Base-by-base conservation (phyloP, 1,140 invertebrate species). In the Drosophila saltans region DNA sequence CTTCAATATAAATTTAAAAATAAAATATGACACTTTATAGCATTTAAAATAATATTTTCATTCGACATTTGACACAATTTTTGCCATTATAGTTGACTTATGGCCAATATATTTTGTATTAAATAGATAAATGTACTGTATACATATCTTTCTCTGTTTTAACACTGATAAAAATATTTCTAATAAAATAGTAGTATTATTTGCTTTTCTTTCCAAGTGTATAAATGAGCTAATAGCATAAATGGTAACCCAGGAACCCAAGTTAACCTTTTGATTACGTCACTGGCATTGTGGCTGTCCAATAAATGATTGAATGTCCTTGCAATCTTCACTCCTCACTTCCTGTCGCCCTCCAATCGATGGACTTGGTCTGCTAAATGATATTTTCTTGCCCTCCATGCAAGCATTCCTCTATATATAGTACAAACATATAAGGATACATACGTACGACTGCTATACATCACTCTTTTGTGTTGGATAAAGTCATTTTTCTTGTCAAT, bases 401-500 rank as follows among this genome's bases (percentile, higher is more conserved):
- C 56, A 52, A 26, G 45, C 45, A 52, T 52, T 52, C 45, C 24
- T 9, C 2, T 36, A 36, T 36, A 36, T 36, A 36, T 36, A 36
- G 33, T 36, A 36, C 33, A 36, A 6, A 36, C 33, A 36, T 0
- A 36, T 7, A 16, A 16, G 16, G 16, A 36, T 7, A 36, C 33
- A 36, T 52, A 52, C 24, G 26, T 52, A 9, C 24, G 33, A 36
- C 41, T 28, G 21, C 39, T 52, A 72, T 81, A 75, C 67, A 84
- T 84, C 74, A 78, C 57, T 66, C 74, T 48, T 78, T 84, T 81
- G 73, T 68, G 58, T 59, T 8, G 58, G 60, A n/a, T 61, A 28
- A 85, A 75, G 82, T 67, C 70, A 84, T 84, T 84, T 86, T 81
- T 84, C 78, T 86, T 84, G 65, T 84, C 80, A 67, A 41, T 45